These are phyloP conservation scores for Microcebus murinus DNA, from an alignment of 2,113 vertebrate genomes.

Conservation along the genomic window DNA sequence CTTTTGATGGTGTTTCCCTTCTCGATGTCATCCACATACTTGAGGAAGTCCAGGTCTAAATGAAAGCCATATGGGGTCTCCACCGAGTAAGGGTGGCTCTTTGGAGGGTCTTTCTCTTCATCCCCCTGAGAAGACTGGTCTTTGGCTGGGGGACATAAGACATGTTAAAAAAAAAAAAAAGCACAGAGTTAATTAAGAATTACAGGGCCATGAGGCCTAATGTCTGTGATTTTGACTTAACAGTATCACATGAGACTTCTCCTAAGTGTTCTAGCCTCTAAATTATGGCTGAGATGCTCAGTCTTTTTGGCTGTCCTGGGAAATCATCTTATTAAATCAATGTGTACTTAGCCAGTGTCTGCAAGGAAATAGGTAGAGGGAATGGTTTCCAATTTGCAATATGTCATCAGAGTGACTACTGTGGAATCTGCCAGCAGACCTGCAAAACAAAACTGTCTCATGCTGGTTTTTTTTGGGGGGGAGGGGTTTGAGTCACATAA, in stretches of 20 bases:
- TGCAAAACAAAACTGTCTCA: background rate
- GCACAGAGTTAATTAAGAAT: constrained; percentile 32
- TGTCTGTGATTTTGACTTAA: background rate
- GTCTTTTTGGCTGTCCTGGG: background rate
- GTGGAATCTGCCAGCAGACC: constrained; percentile 32
- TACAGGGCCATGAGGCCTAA: background rate
- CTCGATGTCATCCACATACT: constrained; percentile 99
- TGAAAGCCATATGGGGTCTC: constrained; percentile 99
- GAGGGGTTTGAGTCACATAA: constrained; percentile 36
- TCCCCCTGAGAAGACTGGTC: constrained; percentile 85
- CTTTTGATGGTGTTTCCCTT: constrained; percentile 98
- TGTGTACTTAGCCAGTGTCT: constrained; percentile 45
- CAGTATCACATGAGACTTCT: background rate
- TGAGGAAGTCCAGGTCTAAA: constrained; percentile 97
- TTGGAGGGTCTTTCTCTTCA: constrained; percentile 88
- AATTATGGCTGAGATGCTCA: background rate
- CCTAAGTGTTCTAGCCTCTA: background rate
- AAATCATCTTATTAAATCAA: constrained; percentile 53
- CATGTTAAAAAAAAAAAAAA: background rate
- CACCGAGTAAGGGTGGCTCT: constrained; percentile 95
- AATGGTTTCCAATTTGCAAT: constrained; percentile 35
- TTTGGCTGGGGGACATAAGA: constrained; percentile 86
- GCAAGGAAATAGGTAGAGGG: background rate
- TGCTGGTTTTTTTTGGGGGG: background rate
- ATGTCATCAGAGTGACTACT: background rate